These are phyloP conservation scores for Eidolon dupreanum DNA, from an alignment of 2,797 vertebrate species.

Conservation along the genomic window DNA sequence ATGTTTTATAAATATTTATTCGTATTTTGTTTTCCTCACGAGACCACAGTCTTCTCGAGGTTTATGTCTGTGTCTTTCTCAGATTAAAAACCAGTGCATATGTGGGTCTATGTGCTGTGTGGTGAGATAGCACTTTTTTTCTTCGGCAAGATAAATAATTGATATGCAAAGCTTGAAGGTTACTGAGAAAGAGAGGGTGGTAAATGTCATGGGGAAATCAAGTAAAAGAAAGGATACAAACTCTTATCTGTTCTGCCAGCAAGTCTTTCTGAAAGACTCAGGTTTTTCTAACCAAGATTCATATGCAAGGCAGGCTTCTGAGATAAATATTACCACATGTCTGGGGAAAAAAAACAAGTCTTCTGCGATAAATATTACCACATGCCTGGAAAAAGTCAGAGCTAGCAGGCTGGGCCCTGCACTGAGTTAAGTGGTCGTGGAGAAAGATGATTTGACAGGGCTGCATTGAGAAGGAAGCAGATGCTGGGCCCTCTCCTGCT, in stretches of 20 bases:
- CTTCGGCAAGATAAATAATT: constrained; percentile 27
- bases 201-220: neutral
- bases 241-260: neutral
- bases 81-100: neutral
- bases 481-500: neutral
- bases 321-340: neutral
- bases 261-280: neutral
- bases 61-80: neutral
- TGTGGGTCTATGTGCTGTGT: neutral
- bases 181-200: neutral
- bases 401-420: neutral
- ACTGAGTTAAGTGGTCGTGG: neutral
- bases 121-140: neutral
- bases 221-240: neutral
- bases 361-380: neutral
- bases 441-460: neutral
- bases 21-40: neutral
- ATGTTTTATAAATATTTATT: constrained; percentile 55
- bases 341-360: neutral
- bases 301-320: neutral
- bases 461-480: neutral
- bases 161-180: neutral
- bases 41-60: neutral
- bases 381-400: neutral
- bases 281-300: neutral